Evolutionary conservation across 2,888 invertebrate species (phyloP).

Genomic region (Mycalesis mineus): DNA sequence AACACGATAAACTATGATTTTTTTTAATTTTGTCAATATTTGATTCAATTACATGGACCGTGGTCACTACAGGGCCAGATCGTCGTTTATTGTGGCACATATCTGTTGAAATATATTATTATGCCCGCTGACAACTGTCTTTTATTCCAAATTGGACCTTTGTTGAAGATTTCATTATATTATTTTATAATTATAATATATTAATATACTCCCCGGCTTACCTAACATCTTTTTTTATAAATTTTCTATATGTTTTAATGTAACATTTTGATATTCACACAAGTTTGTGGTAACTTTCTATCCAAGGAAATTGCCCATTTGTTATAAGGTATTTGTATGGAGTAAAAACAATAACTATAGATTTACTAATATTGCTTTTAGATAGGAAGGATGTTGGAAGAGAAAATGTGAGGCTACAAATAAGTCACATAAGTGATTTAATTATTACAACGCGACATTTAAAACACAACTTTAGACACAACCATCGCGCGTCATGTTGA

Average conservation of each 20-base stretch:
- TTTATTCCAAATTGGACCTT: conserved; percentile 56
- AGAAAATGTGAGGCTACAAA: neutral
- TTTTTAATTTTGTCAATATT: too few relatives aligned
- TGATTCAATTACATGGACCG: too few relatives aligned
- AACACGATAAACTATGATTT: too few relatives aligned
- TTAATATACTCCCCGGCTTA: conserved; percentile 42
- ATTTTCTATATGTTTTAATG: conserved; percentile 37
- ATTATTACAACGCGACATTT: neutral
- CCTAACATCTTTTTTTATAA: conserved; percentile 37
- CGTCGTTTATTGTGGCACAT: too few relatives aligned
- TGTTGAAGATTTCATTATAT: conserved; percentile 40
- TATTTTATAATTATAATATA: conserved; percentile 33
- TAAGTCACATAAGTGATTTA: neutral
- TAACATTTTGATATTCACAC: conserved; percentile 46
- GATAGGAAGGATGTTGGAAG: neutral
- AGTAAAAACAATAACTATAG: neutral
- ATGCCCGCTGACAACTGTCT: conserved; percentile 36
- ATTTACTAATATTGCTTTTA: neutral
- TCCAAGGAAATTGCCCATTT: conserved; percentile 13
- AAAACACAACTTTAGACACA: too few relatives aligned
- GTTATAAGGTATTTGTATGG: conserved; percentile 8
- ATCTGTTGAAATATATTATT: too few relatives aligned
- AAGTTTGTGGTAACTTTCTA: conserved; percentile 41
- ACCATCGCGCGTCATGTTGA: too few relatives aligned
- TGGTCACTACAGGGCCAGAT: too few relatives aligned